phyloP scores from a whole-genome alignment of 2,113 vertebrate genomes.

The Gopherus evgoodei region DNA sequence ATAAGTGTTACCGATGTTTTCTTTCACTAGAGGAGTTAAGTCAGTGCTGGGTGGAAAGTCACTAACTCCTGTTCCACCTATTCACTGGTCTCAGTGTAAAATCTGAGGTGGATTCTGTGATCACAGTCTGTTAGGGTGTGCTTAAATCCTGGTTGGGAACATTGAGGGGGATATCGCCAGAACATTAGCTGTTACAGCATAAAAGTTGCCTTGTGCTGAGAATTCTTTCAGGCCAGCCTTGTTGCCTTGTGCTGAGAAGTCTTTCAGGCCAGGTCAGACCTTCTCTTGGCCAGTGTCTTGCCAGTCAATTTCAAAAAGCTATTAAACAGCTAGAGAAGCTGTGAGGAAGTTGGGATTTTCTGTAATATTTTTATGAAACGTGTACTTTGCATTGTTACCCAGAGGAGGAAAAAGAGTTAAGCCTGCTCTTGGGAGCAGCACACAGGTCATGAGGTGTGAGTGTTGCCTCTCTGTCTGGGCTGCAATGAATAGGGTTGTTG shows the following conservation, averaged over 20 bases:
- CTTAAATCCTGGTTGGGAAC: neutral
- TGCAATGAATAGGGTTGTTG: neutral
- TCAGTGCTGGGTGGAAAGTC: neutral
- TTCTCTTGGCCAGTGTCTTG: neutral
- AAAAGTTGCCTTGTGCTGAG: neutral
- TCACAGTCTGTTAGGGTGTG: neutral
- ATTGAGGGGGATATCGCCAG: neutral
- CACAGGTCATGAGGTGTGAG: neutral
- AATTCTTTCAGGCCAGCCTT: neutral
- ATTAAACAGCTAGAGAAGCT: neutral
- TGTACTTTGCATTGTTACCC: neutral
- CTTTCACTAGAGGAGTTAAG: neutral
- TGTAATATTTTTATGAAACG: neutral
- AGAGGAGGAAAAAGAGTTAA: neutral
- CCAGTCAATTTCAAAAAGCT: neutral
- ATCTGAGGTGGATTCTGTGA: neutral
- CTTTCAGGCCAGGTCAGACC: neutral
- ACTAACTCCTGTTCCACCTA: neutral
- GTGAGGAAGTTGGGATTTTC: neutral
- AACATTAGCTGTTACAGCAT: neutral
- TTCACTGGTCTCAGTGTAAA: neutral
- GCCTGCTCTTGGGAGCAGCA: neutral
- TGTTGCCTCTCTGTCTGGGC: neutral
- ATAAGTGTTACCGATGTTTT: neutral
- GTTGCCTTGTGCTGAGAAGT: no score